phyloP scores from a whole-genome alignment of 2,888 invertebrate species.

The Drosophila peninsularis region DNA sequence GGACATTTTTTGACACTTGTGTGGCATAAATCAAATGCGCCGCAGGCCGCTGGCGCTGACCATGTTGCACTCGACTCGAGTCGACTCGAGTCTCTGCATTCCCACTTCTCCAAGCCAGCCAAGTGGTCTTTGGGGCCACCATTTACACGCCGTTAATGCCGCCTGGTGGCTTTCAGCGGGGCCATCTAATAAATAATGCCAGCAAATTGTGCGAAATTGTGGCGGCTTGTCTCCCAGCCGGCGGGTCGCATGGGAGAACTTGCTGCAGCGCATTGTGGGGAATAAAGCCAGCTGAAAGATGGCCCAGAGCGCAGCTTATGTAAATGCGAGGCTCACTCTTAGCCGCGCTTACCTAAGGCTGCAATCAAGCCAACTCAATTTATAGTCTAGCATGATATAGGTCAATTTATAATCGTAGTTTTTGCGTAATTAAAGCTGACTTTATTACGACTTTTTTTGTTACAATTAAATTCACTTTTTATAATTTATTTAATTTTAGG shows the following conservation, averaged over 20 bases:
- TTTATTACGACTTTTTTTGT: background rate
- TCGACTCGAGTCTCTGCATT: background rate
- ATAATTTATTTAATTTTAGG: background rate
- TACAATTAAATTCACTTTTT: background rate
- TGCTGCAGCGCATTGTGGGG: conserved; percentile 32
- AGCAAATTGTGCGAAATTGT: conserved; percentile 66
- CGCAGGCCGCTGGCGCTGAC: conserved; percentile 52
- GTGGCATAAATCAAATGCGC: conserved; percentile 77
- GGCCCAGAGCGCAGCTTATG: conserved; percentile 12
- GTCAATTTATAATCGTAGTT: background rate
- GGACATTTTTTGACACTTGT: conserved; percentile 78
- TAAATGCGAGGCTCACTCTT: background rate
- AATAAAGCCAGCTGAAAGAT: conserved; percentile 5
- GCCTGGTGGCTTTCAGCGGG: conserved; percentile 63
- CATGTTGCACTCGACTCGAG: conserved; percentile 28
- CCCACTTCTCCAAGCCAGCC: background rate
- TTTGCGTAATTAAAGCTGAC: background rate
- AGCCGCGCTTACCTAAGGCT: background rate
- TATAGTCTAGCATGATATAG: background rate
- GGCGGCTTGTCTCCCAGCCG: conserved; percentile 19
- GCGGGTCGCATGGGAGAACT: conserved; percentile 52
- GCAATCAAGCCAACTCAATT: conserved; percentile 1
- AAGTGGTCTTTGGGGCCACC: conserved; percentile 54
- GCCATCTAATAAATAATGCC: conserved; percentile 75
- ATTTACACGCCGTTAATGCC: conserved; percentile 66